Evolutionary conservation across 2,888 invertebrate genomes (phyloP).

Genomic region (Ceraclea dissimilis): DNA sequence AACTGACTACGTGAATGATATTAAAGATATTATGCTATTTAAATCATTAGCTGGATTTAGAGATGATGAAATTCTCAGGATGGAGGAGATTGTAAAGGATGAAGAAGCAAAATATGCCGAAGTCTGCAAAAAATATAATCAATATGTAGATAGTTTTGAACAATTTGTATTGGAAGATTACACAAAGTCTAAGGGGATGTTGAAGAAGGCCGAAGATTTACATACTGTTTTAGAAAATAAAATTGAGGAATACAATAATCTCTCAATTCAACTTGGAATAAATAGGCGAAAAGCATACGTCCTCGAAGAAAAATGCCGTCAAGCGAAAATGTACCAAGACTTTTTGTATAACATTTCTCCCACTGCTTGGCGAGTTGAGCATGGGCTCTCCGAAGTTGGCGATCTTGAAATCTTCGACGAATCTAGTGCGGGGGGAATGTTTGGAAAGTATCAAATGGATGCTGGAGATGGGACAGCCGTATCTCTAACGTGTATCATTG

Average conservation of each 20-base stretch:
- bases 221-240: slow-evolving; percentile 38
- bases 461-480: slow-evolving; percentile 26
- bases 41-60: slow-evolving; percentile 44
- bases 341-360: slow-evolving; percentile 63
- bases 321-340: slow-evolving; percentile 57
- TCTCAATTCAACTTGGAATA: slow-evolving; percentile 37
- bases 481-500: slow-evolving; percentile 36
- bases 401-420: neutral
- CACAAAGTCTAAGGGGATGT: slow-evolving; percentile 48
- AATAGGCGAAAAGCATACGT: slow-evolving; percentile 46
- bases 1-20: slow-evolving; percentile 49
- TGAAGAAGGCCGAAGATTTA: slow-evolving; percentile 45
- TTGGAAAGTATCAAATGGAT: slow-evolving; percentile 23
- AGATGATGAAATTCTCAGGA: slow-evolving; percentile 44
- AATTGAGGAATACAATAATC: slow-evolving; percentile 38
- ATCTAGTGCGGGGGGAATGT: slow-evolving; percentile 9
- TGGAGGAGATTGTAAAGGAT: slow-evolving; percentile 46
- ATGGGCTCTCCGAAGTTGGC: neutral
- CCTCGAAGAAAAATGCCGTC: slow-evolving; percentile 54
- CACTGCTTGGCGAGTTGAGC: slow-evolving; percentile 41
- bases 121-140: slow-evolving; percentile 41
- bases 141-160: slow-evolving; percentile 52
- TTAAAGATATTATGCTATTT: slow-evolving; percentile 44
- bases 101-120: slow-evolving; percentile 46
- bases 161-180: slow-evolving; percentile 55